Base-by-base conservation (phyloP, 2,113 vertebrate genomes). In the Sylvilagus bachmani region DNA sequence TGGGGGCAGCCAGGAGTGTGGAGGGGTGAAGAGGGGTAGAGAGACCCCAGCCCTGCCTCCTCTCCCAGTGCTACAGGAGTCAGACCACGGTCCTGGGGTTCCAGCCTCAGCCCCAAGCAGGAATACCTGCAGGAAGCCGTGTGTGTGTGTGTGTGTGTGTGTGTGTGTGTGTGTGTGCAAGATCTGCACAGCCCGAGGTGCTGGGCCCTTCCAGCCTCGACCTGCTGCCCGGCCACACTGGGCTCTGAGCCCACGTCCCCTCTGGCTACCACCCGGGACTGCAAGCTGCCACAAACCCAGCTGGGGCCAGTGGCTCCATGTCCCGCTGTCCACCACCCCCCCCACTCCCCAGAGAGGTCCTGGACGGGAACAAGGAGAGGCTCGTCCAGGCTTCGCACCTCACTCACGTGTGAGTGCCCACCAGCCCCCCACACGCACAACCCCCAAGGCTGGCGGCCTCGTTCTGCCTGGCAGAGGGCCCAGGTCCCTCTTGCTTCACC, bases 101-200 rank as follows among this genome's bases (percentile, higher is more conserved):
- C 33, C 6, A 71, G 71, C 55, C 55, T 58, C 19, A 58, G 55
- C 55, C 6, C 14, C 55, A 79, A 75, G 44, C 36, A 61, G 24
- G 91, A 94, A 66, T 36, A 85, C 36, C 29, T 49, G 74, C 55
- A 82, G n/a, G 87, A 96, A 93, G 74, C 55, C 62, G 58, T 31
- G 17, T 4, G 9, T 44, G 44, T 44, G 55, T 58, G 55, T 58
- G 55, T 4, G 55, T 58, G 55, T 58, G 11, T 58, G 19, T 58
- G 55, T 58, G 55, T 4, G 55, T 58, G 55, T 58, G 13, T 58
- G 19, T 58, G 55, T 58, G 55, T 14, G 7, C 27, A 74, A 61
- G 12, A 33, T 77, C 33, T 38, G 2, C 12, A 17, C 27, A 33
- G 33, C 11, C 75, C 88, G 79, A 38, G 31, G 67, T 21, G 22